These are phyloP conservation scores for Catalaphyllia jardinei DNA, from an alignment of 64 coral and sea anemone species.

Conservation along the genomic window DNA sequence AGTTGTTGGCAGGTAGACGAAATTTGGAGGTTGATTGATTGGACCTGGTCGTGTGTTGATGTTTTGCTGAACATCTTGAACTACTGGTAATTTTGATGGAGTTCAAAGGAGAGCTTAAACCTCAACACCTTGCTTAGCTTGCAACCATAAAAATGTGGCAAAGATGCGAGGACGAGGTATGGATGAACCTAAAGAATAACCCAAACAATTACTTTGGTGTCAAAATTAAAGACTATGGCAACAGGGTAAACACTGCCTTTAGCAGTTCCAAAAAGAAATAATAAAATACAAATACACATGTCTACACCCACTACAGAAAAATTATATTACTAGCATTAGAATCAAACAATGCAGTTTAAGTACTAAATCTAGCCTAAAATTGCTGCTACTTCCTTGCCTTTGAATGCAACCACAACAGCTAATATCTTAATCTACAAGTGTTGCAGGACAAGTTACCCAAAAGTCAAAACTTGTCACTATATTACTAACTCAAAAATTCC, in stretches of 20 bases:
- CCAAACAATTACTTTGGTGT: conserved; percentile 40
- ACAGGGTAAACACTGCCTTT: not conserved
- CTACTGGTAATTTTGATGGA: conserved; percentile 34
- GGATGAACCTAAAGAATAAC: conserved; percentile 56
- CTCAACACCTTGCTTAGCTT: conserved; percentile 43
- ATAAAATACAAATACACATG: not conserved
- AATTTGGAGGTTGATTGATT: conserved; percentile 44
- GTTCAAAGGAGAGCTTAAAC: conserved; percentile 29
- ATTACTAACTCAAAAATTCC: too few relatives aligned
- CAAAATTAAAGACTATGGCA: not conserved
- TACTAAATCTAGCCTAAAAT: too few relatives aligned
- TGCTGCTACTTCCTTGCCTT: too few relatives aligned
- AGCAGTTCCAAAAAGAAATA: not conserved
- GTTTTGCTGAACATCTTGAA: conserved; percentile 44
- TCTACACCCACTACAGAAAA: not conserved
- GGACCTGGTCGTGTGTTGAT: conserved; percentile 4
- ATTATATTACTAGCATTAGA: not conserved
- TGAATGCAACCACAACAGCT: too few relatives aligned
- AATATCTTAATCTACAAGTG: too few relatives aligned
- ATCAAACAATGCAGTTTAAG: too few relatives aligned
- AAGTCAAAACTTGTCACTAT: too few relatives aligned
- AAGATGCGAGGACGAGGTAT: conserved; percentile 44
- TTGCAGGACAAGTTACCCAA: too few relatives aligned
- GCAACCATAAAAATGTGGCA: conserved; percentile 32
- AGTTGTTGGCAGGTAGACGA: conserved; percentile 30